Evolutionary conservation across 2,797 vertebrate genomes (phyloP).

Genomic region (Enteromius trimaculatus): DNA sequence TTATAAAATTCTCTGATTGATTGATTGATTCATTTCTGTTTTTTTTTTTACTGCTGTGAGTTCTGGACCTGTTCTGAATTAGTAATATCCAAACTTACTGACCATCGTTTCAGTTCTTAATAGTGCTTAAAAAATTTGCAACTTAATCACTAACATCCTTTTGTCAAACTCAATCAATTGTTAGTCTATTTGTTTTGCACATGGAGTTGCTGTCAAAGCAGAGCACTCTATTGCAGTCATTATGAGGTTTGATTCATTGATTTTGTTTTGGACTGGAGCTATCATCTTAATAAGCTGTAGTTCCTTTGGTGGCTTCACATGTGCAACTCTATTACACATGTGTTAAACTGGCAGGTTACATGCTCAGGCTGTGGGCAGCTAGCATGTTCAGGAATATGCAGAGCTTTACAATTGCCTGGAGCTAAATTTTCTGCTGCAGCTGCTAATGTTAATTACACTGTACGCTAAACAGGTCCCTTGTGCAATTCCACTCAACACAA

Average conservation of each 20-base stretch:
- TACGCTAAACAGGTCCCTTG: conserved; percentile 28
- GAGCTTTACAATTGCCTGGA: not conserved
- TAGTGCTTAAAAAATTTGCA: no score
- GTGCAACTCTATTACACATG: not conserved
- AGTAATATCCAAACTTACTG: no score
- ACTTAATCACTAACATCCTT: not conserved
- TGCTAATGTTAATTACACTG: conserved; percentile 32
- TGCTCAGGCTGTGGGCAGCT: conserved; percentile 4
- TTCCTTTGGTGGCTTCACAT: not conserved
- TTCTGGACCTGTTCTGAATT: no score
- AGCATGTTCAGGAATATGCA: conserved; percentile 9
- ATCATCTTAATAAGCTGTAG: not conserved
- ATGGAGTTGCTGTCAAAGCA: not conserved
- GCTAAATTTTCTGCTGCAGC: not conserved
- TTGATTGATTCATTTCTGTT: no score
- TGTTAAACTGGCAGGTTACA: conserved; percentile 14
- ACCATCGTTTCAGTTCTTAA: no score
- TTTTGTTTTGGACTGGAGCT: not conserved
- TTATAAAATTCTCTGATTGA: no score
- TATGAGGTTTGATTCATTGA: not conserved
- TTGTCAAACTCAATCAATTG: not conserved
- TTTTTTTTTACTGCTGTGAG: no score
- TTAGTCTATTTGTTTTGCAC: not conserved
- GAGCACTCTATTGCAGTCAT: not conserved
- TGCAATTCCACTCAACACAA: conserved; percentile 3